A percentile compares a stretch with the other conserved stretches of the same genome.
These are phyloP conservation scores for Pheosia tremula DNA, from an alignment of 2,888 invertebrate species.

Conservation along the genomic window DNA sequence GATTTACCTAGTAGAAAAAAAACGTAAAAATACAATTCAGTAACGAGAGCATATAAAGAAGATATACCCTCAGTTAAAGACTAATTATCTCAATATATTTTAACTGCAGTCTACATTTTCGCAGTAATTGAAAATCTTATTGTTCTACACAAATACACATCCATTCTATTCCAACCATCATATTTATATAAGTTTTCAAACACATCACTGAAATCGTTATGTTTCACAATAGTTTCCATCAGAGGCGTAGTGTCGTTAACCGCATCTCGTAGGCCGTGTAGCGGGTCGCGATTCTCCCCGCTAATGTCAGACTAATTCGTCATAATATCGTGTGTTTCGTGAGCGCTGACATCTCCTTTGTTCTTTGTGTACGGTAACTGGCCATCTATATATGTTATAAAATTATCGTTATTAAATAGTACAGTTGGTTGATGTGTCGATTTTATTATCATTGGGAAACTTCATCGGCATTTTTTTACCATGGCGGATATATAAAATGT, in stretches of 20 bases:
- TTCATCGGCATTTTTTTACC: not conserved
- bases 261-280: conserved; percentile 44
- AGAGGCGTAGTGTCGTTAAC: conserved; percentile 42
- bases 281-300: conserved; percentile 32
- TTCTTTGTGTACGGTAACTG: conserved; percentile 6
- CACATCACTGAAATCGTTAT: conserved; percentile 26
- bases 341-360: conserved; percentile 19
- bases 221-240: conserved; percentile 25
- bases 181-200: conserved; percentile 8
- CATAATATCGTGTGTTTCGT: conserved; percentile 21
- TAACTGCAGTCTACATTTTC: too few relatives aligned
- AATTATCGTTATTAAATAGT: conserved; percentile 7
- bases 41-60: too few relatives aligned
- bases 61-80: too few relatives aligned
- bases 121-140: not conserved
- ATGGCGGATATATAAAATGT: too few relatives aligned
- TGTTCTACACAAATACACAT: not conserved
- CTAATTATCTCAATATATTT: too few relatives aligned
- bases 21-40: too few relatives aligned
- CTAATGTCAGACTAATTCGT: conserved; percentile 30
- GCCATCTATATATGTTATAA: not conserved
- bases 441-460: not conserved
- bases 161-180: not conserved
- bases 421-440: not conserved
- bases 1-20: too few relatives aligned